Evolutionary conservation across 1,140 invertebrate genomes (phyloP).

Genomic region (Lanistes nyassanus): DNA sequence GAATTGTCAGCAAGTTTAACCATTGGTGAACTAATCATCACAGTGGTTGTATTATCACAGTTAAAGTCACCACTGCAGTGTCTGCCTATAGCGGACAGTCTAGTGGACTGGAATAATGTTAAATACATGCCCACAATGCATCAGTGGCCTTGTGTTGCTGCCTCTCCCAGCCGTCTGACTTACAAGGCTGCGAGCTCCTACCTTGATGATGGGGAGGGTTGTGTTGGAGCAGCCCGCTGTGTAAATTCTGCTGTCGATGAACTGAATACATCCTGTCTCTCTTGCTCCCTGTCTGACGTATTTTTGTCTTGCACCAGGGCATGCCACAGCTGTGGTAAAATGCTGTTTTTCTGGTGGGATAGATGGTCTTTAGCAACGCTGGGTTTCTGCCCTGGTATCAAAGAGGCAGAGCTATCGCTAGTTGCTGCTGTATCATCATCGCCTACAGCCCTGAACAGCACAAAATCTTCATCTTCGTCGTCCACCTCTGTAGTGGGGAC

Average conservation of each 20-base stretch:
- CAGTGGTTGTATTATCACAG: too few species aligned
- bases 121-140: too few species aligned
- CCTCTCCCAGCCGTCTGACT: not conserved
- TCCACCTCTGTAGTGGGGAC: not conserved
- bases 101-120: too few species aligned
- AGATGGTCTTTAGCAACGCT: not conserved
- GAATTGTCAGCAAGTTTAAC: too few species aligned
- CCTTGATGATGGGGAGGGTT: not conserved
- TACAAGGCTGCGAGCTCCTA: not conserved
- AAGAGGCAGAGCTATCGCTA: not conserved
- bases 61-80: too few species aligned
- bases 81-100: too few species aligned
- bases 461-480: not conserved
- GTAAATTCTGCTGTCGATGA: not conserved
- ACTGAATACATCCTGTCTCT: slow-evolving; percentile 8
- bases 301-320: not conserved
- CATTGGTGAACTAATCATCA: too few species aligned
- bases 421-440: not conserved
- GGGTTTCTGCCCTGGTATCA: not conserved
- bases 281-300: not conserved
- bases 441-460: too few species aligned
- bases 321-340: slow-evolving; percentile 7
- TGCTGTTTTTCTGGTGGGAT: not conserved
- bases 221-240: not conserved
- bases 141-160: too few species aligned